Conservation (phyloP, 2,113 vertebrate genomes). For the Amphilophus citrinellus region DNA sequence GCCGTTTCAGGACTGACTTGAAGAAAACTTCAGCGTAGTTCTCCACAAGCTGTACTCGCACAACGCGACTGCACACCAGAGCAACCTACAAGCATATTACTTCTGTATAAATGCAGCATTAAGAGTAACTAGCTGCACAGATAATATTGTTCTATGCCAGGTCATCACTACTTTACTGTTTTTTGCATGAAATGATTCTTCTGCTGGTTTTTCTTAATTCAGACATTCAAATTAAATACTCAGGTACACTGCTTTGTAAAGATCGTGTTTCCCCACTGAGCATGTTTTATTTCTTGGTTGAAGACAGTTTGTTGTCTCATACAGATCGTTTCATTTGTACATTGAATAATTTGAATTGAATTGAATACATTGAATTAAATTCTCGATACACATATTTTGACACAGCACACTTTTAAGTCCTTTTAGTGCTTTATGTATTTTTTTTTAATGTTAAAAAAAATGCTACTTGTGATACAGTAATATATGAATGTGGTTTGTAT, state of each 20-base stretch:
- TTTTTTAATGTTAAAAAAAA: background rate
- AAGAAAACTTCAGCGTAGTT: background rate
- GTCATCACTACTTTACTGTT: background rate
- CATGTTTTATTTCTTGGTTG: slow-evolving; percentile 5
- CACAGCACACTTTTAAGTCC: background rate
- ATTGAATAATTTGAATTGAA: background rate
- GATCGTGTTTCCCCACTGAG: background rate
- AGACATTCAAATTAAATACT: background rate
- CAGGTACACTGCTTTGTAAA: background rate
- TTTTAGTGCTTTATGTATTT: background rate
- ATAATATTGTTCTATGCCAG: background rate
- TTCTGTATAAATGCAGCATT: background rate
- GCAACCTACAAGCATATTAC: background rate
- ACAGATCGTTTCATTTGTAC: background rate
- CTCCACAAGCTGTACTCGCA: background rate
- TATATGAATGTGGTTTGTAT: background rate
- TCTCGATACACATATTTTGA: slow-evolving; percentile 3
- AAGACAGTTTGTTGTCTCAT: slow-evolving; percentile 1
- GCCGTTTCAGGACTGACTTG: slow-evolving; percentile 6
- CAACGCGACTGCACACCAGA: background rate
- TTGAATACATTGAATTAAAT: too few species aligned
- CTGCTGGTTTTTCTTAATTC: background rate
- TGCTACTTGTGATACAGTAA: background rate
- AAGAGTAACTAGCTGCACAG: background rate
- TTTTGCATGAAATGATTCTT: slow-evolving; percentile 1